These are phyloP conservation scores for Trichogramma pretiosum DNA, from an alignment of 1,140 invertebrate genomes.

Conservation along the genomic window DNA sequence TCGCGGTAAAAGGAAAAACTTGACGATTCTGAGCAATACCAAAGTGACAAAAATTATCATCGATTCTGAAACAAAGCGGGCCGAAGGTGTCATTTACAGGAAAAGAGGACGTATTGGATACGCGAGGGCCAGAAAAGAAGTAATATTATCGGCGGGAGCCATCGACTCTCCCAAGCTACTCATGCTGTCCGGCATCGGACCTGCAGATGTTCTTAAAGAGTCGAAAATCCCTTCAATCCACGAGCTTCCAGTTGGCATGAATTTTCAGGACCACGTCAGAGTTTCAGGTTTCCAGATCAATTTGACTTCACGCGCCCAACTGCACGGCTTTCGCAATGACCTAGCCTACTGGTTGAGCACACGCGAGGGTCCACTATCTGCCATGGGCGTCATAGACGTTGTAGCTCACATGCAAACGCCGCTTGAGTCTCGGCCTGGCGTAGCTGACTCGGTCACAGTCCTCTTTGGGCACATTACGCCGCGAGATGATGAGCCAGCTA, in stretches of 20 bases:
- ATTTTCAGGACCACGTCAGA: not conserved
- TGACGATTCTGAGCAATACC: not conserved
- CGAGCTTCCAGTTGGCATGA: not conserved
- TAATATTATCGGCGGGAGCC: not conserved
- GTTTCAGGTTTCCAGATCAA: not conserved
- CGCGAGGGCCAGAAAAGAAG: not conserved
- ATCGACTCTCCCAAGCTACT: not conserved
- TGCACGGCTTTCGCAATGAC: not conserved
- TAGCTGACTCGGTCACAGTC: too few species aligned
- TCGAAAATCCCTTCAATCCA: not conserved
- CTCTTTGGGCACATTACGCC: not conserved
- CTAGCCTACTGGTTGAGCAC: not conserved
- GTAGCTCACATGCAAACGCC: not conserved
- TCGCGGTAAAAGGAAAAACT: not conserved
- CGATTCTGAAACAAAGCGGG: not conserved
- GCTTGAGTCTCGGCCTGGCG: not conserved
- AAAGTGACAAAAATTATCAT: conserved; percentile 1
- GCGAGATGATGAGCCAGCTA: too few species aligned
- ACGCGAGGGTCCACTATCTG: not conserved
- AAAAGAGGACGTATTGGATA: too few species aligned
- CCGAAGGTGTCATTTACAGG: not conserved
- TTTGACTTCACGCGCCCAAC: not conserved
- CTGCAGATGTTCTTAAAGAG: not conserved
- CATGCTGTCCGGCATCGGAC: not conserved
- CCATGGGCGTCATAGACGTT: not conserved